phyloP scores from a whole-genome alignment of 2,888 invertebrate species.

The Acholoe squamosa region DNA sequence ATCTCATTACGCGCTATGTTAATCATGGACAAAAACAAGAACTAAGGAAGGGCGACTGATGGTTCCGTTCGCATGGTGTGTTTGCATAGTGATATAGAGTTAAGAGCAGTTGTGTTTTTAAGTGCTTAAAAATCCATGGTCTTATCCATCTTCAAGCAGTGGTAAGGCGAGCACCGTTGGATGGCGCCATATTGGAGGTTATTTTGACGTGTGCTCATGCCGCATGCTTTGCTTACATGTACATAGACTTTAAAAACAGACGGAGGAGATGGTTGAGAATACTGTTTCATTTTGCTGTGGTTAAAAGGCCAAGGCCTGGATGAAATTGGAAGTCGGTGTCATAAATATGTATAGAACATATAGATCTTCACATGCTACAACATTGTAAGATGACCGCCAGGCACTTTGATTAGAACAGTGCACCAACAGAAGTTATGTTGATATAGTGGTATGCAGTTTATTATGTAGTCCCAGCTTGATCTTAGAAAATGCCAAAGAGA shows the following conservation, averaged over 20 bases:
- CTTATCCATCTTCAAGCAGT: not conserved
- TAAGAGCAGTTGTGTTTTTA: not conserved
- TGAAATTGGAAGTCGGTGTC: not conserved
- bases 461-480: slow-evolving; percentile 11
- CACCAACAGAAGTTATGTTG: not conserved
- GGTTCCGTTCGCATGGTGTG: slow-evolving; percentile 18
- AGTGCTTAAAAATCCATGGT: not conserved
- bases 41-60: not conserved
- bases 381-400: not conserved
- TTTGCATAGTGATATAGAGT: not conserved
- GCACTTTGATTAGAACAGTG: not conserved
- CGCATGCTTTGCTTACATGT: not conserved
- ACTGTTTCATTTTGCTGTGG: slow-evolving; percentile 1
- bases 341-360: not conserved
- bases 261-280: not conserved
- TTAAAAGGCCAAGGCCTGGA: not conserved
- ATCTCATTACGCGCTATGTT: not conserved
- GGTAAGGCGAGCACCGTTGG: not conserved
- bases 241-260: slow-evolving; percentile 39
- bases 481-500: not conserved
- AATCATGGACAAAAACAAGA: not conserved
- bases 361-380: not conserved
- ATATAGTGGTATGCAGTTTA: not conserved
- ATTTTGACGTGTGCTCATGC: not conserved
- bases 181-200: not conserved